Conservation (phyloP, 1,140 invertebrate genomes). For the Mactra quadrangularis region DNA sequence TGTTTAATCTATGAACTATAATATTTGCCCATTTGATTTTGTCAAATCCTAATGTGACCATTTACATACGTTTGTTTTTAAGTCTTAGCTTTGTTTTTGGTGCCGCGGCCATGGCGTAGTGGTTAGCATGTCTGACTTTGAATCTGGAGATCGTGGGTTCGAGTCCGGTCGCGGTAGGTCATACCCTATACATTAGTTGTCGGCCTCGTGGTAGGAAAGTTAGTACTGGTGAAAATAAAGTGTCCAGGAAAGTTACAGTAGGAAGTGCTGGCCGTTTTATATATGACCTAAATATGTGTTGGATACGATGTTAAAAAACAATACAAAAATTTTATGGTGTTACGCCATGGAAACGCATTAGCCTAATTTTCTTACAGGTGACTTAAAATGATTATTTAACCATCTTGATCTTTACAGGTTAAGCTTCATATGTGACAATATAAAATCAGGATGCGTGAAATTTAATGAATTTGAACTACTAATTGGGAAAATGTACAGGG, state of each 20-base stretch:
- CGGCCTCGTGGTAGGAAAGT: neutral
- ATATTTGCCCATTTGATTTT: neutral
- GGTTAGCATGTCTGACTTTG: no score
- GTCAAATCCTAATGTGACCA: neutral
- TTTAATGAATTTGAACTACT: constrained; percentile 16
- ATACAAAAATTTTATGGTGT: neutral
- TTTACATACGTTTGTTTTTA: neutral
- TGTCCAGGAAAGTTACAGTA: no score
- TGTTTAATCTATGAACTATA: neutral
- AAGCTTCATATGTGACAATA: neutral
- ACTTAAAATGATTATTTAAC: neutral
- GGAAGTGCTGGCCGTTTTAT: no score
- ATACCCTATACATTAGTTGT: neutral
- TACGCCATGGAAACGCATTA: neutral
- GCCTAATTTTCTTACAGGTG: neutral
- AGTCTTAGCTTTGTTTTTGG: neutral
- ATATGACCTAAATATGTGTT: no score
- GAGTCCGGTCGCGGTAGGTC: no score
- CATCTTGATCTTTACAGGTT: constrained; percentile 1
- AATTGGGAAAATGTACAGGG: constrained; percentile 2
- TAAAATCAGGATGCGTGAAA: neutral
- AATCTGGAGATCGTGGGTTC: no score
- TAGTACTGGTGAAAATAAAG: no score
- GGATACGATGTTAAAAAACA: no score
- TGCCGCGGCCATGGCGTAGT: no score